Base-by-base conservation (phyloP, 1,140 invertebrate species). In the Drosophila lini region DNA sequence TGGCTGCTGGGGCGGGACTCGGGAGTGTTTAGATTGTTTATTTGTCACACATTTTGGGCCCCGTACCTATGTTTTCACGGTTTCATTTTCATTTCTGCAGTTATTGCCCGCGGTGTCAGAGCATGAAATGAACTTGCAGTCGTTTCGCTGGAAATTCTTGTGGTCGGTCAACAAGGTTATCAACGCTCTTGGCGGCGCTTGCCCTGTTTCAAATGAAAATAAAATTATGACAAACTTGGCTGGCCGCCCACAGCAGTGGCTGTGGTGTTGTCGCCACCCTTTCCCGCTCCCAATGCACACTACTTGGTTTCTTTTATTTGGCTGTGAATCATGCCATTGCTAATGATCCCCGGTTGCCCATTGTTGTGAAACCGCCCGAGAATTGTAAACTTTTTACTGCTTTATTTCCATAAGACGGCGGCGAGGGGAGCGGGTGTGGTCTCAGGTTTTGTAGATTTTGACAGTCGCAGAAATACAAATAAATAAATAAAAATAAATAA, bases 121-220 rank as follows among this genome's bases (percentile, higher is more conserved):
- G 56, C 73, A 89, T 80, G 52, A 83, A 80, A 78, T 67, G 41
- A 47, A 61, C 56, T 77, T 44, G 40, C 64, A 56, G 47, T 61
- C 61, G 71, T 86, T 82, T 68, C 38, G 67, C 73, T 86, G 71
- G 62, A 88, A 86, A 78, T 78, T 83, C 73, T 83, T 84, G 84
- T 74, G 84, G 80, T 78, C 80, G 84, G 80, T 89, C 84, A 89
- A 88, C 84, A 83, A 88, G 84, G 84, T 89, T 83, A 89, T 89
- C 84, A 89, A 78, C 80, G 74, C 52, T n/a, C 25, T 50, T 55
- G 47, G 67, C 38, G 62, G 40, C 53, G 38, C 56, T 79, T 58
- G 47, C 53, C 40, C 61, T 59, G 52, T 44, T 78, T 75, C 64
- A 71, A 83, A 89, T 36, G 74, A 78, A 80, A 89, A 89, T 50